A percentile compares a stretch with the other conserved stretches of the same genome.
phyloP scores from a whole-genome alignment of 1,140 invertebrate species.

The Trissolcus basalis region DNA sequence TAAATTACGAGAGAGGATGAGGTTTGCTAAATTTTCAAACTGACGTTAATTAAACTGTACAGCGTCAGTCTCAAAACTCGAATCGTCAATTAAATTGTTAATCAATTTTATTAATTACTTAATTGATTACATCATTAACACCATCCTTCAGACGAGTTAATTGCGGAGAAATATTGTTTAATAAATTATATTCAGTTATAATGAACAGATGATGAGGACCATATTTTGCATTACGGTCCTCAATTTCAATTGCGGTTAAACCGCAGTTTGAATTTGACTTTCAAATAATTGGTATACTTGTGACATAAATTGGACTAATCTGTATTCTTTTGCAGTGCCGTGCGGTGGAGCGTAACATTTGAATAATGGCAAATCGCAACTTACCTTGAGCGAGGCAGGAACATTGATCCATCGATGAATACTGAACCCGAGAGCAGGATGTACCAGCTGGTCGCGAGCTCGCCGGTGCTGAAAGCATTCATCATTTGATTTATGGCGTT shows the following conservation, averaged over 20 bases:
- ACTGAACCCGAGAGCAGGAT: slow-evolving; percentile 89
- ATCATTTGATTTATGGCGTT: slow-evolving; percentile 25
- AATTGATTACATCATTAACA: too few species aligned
- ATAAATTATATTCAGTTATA: too few species aligned
- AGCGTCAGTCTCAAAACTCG: too few species aligned
- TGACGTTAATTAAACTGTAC: slow-evolving; percentile 1
- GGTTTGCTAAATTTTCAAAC: slow-evolving; percentile 20
- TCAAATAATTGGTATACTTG: too few species aligned
- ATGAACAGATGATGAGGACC: too few species aligned
- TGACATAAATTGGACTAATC: slow-evolving; percentile 6
- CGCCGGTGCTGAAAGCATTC: slow-evolving; percentile 82
- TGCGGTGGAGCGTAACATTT: slow-evolving; percentile 28
- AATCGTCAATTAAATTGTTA: too few species aligned
- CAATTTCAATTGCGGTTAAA: too few species aligned
- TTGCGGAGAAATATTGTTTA: too few species aligned
- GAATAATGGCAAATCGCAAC: slow-evolving; percentile 51
- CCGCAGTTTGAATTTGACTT: too few species aligned
- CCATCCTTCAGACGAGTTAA: too few species aligned
- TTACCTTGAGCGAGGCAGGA: slow-evolving; percentile 89
- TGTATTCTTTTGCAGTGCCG: slow-evolving; percentile 6
- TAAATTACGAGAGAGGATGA: slow-evolving; percentile 14
- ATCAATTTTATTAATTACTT: too few species aligned
- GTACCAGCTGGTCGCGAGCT: slow-evolving; percentile 89
- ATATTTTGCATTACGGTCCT: too few species aligned
- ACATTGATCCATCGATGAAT: slow-evolving; percentile 94